Evolutionary conservation across 2,888 invertebrate genomes (phyloP), one percentile per base, ranked within the genome.

Genomic region (Stenodera caucasica): DNA sequence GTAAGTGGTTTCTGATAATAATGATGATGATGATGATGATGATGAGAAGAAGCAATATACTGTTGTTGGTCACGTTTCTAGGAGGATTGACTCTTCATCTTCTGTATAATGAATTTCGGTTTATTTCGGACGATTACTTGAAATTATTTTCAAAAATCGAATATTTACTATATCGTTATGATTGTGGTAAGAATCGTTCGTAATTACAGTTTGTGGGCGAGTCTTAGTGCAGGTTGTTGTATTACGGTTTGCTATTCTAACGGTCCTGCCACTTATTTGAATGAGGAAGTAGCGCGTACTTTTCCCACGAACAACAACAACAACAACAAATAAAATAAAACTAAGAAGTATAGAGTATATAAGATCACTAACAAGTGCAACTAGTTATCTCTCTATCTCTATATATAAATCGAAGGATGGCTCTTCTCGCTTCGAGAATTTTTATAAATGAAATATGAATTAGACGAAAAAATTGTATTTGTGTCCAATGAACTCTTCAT

Each of bases 241-340:
- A 64, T 59, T 67, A 66, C 64, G 55, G 67, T 68, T 64, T 62
- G 55, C 61, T 30, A 45, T 49, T n/a, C 65, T 73, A 73, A 73
- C 73, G 72, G 73, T 67, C 63, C 68, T 65, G 66, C 69, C 69
- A 67, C 71, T 72, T 70, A 69, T 72, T 69, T 69, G 71, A 73
- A 74, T 69, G 69, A 72, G 72, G 72, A 74, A 73, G 73, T 71
- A 63, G 61, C 64, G 63, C 66, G 60, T 53, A 66, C 58, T 67
- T 68, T 73, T 73, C 72, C 71, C 73, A 73, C 73, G 72, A 72
- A 68, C 62, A 64, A 64, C 49, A 57, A 57, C 40, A 56, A 57
- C 18, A 40, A 40, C 14, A 40, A 40, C 4, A 40, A 40, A 18
- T 18, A 11, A 18, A 18, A 18, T 26, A 26, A 11, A 18, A 18